These are phyloP conservation scores for Orchestes rusci DNA, from an alignment of 2,888 invertebrate species.

Conservation along the genomic window DNA sequence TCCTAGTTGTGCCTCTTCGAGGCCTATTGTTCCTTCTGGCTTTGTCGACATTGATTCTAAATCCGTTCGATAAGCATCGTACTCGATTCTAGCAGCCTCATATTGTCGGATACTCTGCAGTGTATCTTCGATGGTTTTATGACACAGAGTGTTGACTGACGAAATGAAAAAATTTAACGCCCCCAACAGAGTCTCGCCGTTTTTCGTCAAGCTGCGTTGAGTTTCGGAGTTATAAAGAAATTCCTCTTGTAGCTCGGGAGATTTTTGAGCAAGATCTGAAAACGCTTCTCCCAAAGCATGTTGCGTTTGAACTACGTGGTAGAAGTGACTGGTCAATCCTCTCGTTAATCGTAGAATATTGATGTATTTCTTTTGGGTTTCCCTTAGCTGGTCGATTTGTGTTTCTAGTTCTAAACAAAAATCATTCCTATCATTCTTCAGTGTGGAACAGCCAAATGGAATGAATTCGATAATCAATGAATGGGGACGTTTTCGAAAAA, in stretches of 20 bases:
- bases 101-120: conserved; percentile 69
- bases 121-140: conserved; percentile 97
- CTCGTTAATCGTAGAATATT: conserved; percentile 80
- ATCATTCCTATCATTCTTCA: too few relatives aligned
- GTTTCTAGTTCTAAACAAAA: conserved; percentile 71
- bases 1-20: conserved; percentile 74
- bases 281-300: conserved; percentile 89
- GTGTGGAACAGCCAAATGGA: too few relatives aligned
- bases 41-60: conserved; percentile 72
- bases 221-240: conserved; percentile 95
- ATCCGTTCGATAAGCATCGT: conserved; percentile 95
- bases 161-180: conserved; percentile 96
- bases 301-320: conserved; percentile 79
- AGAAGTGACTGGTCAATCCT: conserved; percentile 81
- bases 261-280: conserved; percentile 91
- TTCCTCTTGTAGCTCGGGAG: conserved; percentile 90
- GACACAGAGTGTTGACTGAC: conserved; percentile 90
- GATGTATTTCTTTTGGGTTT: conserved; percentile 88
- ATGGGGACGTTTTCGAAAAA: too few relatives aligned
- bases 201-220: conserved; percentile 85
- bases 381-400: conserved; percentile 86
- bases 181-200: conserved; percentile 86
- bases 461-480: too few relatives aligned
- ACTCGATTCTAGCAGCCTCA: conserved; percentile 81
- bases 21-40: conserved; percentile 51